A percentile compares a stretch with the other conserved stretches of the same genome.
Conservation (phyloP, 2,797 vertebrate genomes). For the Megalops cyprinoides region DNA sequence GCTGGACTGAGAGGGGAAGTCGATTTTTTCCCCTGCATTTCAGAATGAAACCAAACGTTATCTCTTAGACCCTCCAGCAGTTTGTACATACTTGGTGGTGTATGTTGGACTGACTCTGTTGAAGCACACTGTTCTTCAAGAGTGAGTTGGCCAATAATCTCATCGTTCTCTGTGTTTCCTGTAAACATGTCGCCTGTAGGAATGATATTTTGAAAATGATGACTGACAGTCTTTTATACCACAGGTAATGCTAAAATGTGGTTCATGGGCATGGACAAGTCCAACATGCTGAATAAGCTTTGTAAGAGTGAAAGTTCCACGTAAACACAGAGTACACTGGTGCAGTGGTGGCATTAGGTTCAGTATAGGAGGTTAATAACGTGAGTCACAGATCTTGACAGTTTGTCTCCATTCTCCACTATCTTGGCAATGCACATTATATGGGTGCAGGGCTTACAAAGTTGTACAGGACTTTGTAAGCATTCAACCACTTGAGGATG, state of each 20-base stretch:
- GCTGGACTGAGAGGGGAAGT: background rate
- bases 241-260: background rate
- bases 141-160: too few species aligned
- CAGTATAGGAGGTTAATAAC: conserved; percentile 16
- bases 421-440: background rate
- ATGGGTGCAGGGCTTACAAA: too few species aligned
- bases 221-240: conserved; percentile 5
- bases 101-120: too few species aligned
- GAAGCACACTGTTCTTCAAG: too few species aligned
- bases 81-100: conserved; percentile 12
- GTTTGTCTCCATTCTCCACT: conserved; percentile 5
- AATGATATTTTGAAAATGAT: conserved; percentile 22
- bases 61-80: conserved; percentile 27
- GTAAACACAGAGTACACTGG: background rate
- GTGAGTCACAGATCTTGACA: background rate
- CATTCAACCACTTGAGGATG: too few species aligned
- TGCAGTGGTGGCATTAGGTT: background rate
- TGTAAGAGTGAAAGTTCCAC: background rate
- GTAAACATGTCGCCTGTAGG: conserved; percentile 31
- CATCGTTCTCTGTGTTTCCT: conserved; percentile 19
- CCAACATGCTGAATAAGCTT: conserved; percentile 18
- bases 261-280: too few species aligned
- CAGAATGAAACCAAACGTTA: conserved; percentile 28
- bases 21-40: conserved; percentile 29
- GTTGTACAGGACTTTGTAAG: too few species aligned